Evolutionary conservation across 2,888 invertebrate species (phyloP).

Genomic region (Harmothoe impar): DNA sequence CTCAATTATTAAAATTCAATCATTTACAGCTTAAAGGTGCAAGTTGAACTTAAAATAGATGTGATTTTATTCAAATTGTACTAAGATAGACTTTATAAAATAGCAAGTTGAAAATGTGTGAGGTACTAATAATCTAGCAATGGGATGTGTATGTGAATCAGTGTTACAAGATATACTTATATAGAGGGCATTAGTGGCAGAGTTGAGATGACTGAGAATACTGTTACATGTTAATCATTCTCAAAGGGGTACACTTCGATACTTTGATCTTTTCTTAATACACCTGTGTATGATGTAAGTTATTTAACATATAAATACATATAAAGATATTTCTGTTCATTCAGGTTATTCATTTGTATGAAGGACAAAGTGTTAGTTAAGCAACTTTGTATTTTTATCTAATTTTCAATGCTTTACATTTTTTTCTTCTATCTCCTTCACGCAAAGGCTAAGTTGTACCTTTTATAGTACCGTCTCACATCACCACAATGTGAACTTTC

Average conservation of each 20-base stretch:
- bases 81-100: background rate
- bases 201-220: background rate
- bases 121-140: background rate
- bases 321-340: background rate
- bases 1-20: too few relatives aligned
- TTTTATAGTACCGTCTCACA: background rate
- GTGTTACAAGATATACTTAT: background rate
- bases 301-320: background rate
- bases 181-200: background rate
- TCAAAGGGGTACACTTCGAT: constrained; percentile 14
- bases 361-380: background rate
- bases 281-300: background rate
- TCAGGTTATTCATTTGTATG: background rate
- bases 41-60: too few relatives aligned
- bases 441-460: background rate
- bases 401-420: background rate
- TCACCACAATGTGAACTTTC: background rate
- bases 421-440: background rate
- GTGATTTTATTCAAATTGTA: background rate
- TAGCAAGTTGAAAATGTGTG: background rate
- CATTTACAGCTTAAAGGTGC: too few relatives aligned
- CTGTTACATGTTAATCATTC: background rate
- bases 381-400: background rate
- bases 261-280: background rate
- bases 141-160: background rate